Evolutionary conservation across 2,113 vertebrate species (phyloP), one percentile per base, ranked within the genome.

Genomic region (Istiophorus platypterus): DNA sequence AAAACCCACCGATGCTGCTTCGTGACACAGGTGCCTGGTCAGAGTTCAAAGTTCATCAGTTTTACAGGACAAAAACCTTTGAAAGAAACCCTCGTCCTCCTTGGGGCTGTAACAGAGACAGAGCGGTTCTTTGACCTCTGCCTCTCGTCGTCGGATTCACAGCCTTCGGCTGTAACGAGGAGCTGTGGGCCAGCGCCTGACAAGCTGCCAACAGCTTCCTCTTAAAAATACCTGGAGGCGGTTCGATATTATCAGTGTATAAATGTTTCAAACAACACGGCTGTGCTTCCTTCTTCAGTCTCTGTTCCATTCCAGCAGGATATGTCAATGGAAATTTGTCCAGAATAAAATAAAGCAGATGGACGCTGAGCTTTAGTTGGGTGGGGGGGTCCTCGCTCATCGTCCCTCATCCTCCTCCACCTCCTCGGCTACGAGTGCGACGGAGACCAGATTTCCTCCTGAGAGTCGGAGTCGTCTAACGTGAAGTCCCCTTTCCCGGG

Each of bases 401-500:
- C 22, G 31, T 29, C 58, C 13, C 59, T 6, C 18, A 22, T 64
- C 69, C 15, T 75, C 68, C 41, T 12, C 45, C n/a, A n/a, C n/a
- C n/a, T n/a, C n/a, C n/a, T 42, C 66, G 1, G 26, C 65, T 74
- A 59, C 24, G 0, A 57, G 13, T 0, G 20, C 0, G 42, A 27
- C 24, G 64, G 61, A 24, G 85, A 56, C 88, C 82, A 94, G 37
- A 82, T 49, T 4, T 92, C 89, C 14, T 93, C 93, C 68, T 93
- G 29, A 4, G 88, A 94, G 72, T 93, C 93, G 0, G 82, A 91
- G 29, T 92, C 88, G 7, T 92, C 84, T 47, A 7, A 5, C 4
- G 15, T 56, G 14, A 87, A 69, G 3, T 9, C 41, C 5, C 29
- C 34, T 2, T 27, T 68, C n/a, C 39, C 14, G 17, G 62, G 5